Base-by-base conservation (phyloP, 2,113 vertebrate genomes). In the Callorhinus ursinus region DNA sequence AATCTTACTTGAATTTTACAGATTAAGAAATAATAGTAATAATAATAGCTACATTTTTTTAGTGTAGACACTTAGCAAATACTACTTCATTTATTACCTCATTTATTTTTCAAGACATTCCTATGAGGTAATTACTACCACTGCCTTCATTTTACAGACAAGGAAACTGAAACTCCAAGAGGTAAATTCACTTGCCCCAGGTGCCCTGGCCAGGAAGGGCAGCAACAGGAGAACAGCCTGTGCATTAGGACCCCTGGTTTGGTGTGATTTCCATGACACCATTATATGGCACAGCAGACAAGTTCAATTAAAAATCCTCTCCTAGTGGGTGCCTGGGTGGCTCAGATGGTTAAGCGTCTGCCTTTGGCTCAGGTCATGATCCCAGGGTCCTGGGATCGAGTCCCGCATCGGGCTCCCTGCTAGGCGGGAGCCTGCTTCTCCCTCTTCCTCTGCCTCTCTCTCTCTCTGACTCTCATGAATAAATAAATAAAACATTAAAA, bases 51-150 rank as follows among this genome's bases (percentile, higher is more conserved):
- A 61, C 39, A 10, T 36, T 26, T 84, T 84, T 81, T 71, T 53
- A 49, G 59, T 15, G 1, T n/a, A 79, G 72, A 76, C 63, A 65
- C 63, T 36, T 65, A 65, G 61, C 71, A 51, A 89, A 80, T 15
- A n/a, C 31, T 18, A 36, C 53, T 65, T 72, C 28, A 36, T 69
- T 55, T 63, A 36, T 59, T 57, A 81, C 51, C 39, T 83, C 33
- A 46, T 33, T 88, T 85, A 71, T 39, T 90, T 96, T 90, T 97
- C 79, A 89, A 80, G 83, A 71, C 33, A 59, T 33, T n/a, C 53
- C 77, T 42, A 28, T 6, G 36, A 39, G 11, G 15, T 51, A 53
- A 49, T 72, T 57, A 39, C 16, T 36, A n/a, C 53, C 42, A 49
- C 24, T 51, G n/a, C 28, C 84, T 88, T 72, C 49, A 53, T 65